A percentile compares a stretch with the other conserved stretches of the same genome.
Evolutionary conservation across 2,113 vertebrate species (phyloP).

Genomic region (Rhinopomastus cyanomelas): DNA sequence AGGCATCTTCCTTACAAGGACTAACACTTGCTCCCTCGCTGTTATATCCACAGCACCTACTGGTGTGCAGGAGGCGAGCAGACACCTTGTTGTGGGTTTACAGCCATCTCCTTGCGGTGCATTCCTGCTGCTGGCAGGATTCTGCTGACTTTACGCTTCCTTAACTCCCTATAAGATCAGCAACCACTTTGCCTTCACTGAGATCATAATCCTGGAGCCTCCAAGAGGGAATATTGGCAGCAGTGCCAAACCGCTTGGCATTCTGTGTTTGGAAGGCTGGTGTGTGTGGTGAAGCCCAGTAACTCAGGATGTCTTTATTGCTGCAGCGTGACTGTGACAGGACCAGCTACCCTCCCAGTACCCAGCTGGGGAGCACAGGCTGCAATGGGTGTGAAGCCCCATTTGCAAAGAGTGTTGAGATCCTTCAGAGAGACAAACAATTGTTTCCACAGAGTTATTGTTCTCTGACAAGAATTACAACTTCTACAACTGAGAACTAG

Average conservation of each 20-base stretch:
- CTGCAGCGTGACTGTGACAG: not conserved
- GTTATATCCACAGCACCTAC: rapidly evolving
- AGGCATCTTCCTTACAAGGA: not conserved
- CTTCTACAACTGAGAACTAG: slow-evolving; percentile 5
- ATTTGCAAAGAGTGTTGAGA: slow-evolving; percentile 12
- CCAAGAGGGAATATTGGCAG: slow-evolving; percentile 31
- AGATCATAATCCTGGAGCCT: slow-evolving; percentile 36
- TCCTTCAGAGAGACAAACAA: slow-evolving; percentile 10
- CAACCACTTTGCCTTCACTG: slow-evolving; percentile 36
- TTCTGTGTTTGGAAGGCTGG: slow-evolving; percentile 28
- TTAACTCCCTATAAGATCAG: slow-evolving; percentile 48
- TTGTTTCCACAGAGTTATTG: slow-evolving; percentile 6
- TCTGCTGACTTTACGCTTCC: slow-evolving; percentile 47
- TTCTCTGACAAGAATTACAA: slow-evolving; percentile 38
- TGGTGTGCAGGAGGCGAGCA: not conserved
- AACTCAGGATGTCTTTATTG: slow-evolving; percentile 41
- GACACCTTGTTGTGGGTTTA: slow-evolving; percentile 46
- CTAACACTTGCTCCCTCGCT: not conserved
- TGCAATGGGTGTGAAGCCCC: not conserved
- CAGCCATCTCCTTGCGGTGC: not conserved
- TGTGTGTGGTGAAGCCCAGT: not conserved
- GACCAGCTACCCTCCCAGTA: not conserved
- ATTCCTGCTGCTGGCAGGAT: not conserved
- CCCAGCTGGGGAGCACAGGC: slow-evolving; percentile 11
- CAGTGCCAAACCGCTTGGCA: slow-evolving; percentile 45